These are phyloP conservation scores for Anoncus sp. DNA, from an alignment of 2,888 invertebrate genomes.

Conservation along the genomic window DNA sequence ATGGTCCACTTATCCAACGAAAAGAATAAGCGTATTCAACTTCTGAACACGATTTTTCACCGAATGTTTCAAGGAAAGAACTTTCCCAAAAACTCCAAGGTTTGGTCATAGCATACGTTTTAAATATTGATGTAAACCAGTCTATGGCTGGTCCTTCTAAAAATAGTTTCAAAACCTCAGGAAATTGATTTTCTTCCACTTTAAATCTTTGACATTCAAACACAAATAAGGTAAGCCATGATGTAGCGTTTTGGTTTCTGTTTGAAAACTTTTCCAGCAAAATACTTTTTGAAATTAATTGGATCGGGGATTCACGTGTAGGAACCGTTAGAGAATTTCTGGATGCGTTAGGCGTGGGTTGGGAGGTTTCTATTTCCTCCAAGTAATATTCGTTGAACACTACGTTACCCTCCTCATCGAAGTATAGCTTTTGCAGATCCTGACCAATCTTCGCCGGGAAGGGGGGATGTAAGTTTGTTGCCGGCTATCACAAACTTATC, in stretches of 20 bases:
- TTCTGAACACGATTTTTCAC: conserved; percentile 59
- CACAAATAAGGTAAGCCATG: conserved; percentile 56
- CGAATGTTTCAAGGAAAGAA: conserved; percentile 63
- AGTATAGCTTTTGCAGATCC: conserved; percentile 48
- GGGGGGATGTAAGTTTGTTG: too few species aligned
- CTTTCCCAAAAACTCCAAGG: conserved; percentile 64
- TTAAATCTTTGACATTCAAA: conserved; percentile 60
- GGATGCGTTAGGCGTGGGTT: neutral
- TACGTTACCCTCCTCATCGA: conserved; percentile 65
- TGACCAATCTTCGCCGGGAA: too few species aligned
- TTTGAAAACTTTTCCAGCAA: conserved; percentile 36
- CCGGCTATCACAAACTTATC: too few species aligned
- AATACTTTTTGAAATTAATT: conserved; percentile 54
- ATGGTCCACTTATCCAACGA: conserved; percentile 62
- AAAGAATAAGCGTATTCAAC: conserved; percentile 63
- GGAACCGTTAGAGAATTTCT: neutral
- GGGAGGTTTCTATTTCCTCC: conserved; percentile 40
- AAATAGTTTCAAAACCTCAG: conserved; percentile 64
- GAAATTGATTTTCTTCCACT: conserved; percentile 53
- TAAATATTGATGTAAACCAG: conserved; percentile 54
- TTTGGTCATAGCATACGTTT: conserved; percentile 50
- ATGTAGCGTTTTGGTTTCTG: conserved; percentile 34
- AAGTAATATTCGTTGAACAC: conserved; percentile 62
- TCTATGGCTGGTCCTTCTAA: conserved; percentile 62
- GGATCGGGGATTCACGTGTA: conserved; percentile 36